Evolutionary conservation across 1,140 invertebrate genomes (phyloP), one percentile per base, ranked within the genome.

Genomic region (Harlomillsia oculata): DNA sequence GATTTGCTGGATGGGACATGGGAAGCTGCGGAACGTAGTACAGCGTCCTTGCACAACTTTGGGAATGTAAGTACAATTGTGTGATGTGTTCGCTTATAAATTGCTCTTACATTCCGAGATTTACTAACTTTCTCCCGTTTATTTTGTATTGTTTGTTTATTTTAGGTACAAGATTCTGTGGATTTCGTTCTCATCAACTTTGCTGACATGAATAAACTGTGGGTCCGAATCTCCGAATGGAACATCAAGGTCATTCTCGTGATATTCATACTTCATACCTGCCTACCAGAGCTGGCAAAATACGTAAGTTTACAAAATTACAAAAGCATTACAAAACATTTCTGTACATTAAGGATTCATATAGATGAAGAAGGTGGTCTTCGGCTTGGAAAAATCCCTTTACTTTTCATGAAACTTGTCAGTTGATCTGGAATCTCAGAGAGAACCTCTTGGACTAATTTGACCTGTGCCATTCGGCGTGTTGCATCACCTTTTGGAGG

Each of bases 161-260:
- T 46, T 5, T 60, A 84, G 82, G 85, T 95, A 0, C 81, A 83
- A 51, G 95, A 99, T 71, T 94, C 94, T 3, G 87, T 99, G 61
- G 94, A 99, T 69, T 98, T 99, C 77, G 91, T 99, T 45, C 73
- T 97, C 32, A 86, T 94, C 77, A 99, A 99, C 76, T 99, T 99
- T 73, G 91, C 92, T 5, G 97, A 99, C 76, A 99, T 99, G 97
- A 99, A 99, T 74, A 99, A 99, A 71, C 73, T 99, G 16, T 99
- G 97, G 97, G 96, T 99, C 5, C 78, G 97, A n/a, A n/a, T n/a
- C n/a, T n/a, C n/a, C 78, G 96, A 54, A 99, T 99, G 96, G 96
- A 99, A 72, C 94, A 99, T 76, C 95, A 99, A 73, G 93, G 93
- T 5, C 89, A 93, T 69, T 87, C 85, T 16, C 81, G 90, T 65